Base-by-base conservation (phyloP, 2,888 invertebrate genomes). In the Ornithoptera priamus region DNA sequence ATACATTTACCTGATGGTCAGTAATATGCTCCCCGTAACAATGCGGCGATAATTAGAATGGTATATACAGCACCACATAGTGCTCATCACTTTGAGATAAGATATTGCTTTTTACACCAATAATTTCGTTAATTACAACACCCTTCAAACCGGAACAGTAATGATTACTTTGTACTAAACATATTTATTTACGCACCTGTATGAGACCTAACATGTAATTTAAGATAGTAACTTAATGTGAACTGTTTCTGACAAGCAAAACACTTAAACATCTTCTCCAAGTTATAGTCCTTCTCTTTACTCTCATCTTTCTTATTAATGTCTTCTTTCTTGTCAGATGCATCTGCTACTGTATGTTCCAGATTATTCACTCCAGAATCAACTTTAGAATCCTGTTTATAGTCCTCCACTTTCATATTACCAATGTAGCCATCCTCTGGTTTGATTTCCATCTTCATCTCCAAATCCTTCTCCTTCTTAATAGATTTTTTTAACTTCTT, bases 371-470 rank as follows among this genome's bases (percentile, higher is more conserved):
- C n/a, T 18, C 18, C 2, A 42, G 22, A 1, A 46, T 56, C 59
- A 46, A 5, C 8, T 39, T 39, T 39, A 7, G 39, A 39, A 18
- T 66, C 63, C 17, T 20, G 36, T 10, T 71, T 42, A 62, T 79
- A 82, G 15, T 89, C 85, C 0, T 76, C 53, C 0, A 87, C 84
- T 68, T 80, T 86, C 46, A 87, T 87, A 1, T 78, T 85, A 8
- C 91, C 91, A 46, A 91, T 91, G 56, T 89, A 91, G 0, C 91
- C 91, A 0, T 90, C 91, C 76, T 91, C 91, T 0, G 91, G 90
- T 72, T 91, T 91, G 0, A 90, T 89, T 68, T 92, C 92, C 1
- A 89, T 57, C 0, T 85, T 85, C 0, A 73, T 8, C 39, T 59
- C 46, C 0, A 72, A 60, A 0, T 73, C 65, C 4, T 80, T 77